A percentile compares a stretch with the other conserved stretches of the same genome.
Conservation (phyloP, 1,140 invertebrate species). For the Rhizoglyphus robini region DNA sequence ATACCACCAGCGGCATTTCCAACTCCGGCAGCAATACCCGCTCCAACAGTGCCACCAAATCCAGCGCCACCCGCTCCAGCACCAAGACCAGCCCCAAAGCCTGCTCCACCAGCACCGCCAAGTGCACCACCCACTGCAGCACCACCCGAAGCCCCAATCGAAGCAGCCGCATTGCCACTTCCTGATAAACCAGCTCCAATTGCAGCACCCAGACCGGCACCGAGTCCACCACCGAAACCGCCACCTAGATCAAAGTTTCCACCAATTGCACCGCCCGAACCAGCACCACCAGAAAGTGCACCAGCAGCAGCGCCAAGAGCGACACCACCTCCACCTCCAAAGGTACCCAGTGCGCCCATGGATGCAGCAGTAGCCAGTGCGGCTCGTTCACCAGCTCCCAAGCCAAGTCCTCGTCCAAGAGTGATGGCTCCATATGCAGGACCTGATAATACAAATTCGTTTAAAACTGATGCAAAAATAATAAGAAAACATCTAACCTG, state of each 20-base stretch:
- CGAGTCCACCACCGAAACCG: background rate
- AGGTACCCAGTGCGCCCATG: too few relatives aligned
- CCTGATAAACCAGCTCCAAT: background rate
- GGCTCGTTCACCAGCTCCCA: background rate
- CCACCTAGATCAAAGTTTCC: background rate
- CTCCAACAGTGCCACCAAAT: background rate
- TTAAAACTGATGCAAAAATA: background rate
- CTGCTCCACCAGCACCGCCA: background rate
- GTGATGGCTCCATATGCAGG: background rate
- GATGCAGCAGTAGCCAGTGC: background rate
- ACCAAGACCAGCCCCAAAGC: background rate
- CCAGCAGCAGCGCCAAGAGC: too few relatives aligned
- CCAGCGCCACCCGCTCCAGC: background rate
- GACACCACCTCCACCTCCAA: too few relatives aligned
- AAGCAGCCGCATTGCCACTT: background rate
- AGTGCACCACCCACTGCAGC: background rate
- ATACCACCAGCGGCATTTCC: background rate
- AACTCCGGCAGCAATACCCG: background rate
- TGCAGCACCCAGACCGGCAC: background rate
- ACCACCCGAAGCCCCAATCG: background rate
- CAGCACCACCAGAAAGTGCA: background rate
- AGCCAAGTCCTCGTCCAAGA: background rate
- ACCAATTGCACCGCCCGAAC: background rate
- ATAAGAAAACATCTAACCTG: background rate
- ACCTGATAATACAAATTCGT: background rate